Evolutionary conservation across 2,888 invertebrate genomes (phyloP).

Genomic region (Flexamia atlantica): DNA sequence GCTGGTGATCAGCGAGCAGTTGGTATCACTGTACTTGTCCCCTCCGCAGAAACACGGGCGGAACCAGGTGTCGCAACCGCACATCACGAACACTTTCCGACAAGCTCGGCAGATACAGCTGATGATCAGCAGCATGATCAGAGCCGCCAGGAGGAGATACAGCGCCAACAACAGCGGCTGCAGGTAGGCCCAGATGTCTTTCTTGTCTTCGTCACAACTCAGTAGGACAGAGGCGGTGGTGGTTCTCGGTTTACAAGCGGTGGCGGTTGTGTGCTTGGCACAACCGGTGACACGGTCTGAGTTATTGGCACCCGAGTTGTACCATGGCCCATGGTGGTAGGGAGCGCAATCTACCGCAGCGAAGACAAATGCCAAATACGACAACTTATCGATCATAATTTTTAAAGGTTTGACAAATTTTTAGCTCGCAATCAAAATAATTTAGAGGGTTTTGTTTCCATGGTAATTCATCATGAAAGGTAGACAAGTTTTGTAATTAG

Average conservation of each 20-base stretch:
- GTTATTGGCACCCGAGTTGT: background rate
- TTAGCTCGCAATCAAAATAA: too few relatives aligned
- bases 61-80: constrained; percentile 45
- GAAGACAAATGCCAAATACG: background rate
- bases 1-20: constrained; percentile 20
- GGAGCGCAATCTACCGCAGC: background rate
- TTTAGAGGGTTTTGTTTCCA: background rate
- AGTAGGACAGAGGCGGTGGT: background rate
- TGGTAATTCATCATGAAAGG: too few relatives aligned
- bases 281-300: background rate
- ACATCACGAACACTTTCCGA: constrained; percentile 13
- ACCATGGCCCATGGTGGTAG: background rate
- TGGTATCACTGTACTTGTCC: background rate
- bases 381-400: background rate
- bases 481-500: too few relatives aligned
- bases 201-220: background rate
- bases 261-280: background rate
- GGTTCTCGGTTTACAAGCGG: background rate
- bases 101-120: constrained; percentile 28
- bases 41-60: constrained; percentile 17
- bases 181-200: constrained; percentile 22
- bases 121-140: constrained; percentile 35
- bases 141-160: background rate
- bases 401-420: background rate
- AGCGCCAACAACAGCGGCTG: constrained; percentile 30